phyloP scores from a whole-genome alignment of 2,888 invertebrate genomes.

The Habroteleia sp. region DNA sequence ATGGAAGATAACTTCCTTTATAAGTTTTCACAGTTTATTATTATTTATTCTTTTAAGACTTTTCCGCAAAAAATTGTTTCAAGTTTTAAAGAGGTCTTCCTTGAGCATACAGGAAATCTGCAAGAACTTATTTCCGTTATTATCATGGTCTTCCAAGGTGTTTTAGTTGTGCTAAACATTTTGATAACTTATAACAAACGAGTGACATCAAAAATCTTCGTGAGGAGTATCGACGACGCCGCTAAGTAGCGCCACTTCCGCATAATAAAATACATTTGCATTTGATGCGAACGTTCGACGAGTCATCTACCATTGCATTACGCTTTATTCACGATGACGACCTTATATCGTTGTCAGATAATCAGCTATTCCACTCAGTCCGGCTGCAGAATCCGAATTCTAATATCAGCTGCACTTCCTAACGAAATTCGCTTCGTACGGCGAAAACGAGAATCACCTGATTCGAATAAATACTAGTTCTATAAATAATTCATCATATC shows the following conservation, averaged over 20 bases:
- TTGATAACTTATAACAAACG: conserved; percentile 17
- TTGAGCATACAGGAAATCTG: not conserved
- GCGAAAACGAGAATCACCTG: not conserved
- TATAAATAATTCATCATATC: no score
- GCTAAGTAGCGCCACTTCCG: conserved; percentile 35
- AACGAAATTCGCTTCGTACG: not conserved
- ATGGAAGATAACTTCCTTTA: no score
- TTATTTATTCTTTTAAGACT: no score
- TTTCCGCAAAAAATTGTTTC: no score
- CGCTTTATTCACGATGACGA: conserved; percentile 32
- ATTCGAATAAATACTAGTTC: conserved; percentile 3
- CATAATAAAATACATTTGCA: conserved; percentile 35
- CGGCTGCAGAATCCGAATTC: conserved; percentile 8
- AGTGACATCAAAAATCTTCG: conserved; percentile 22
- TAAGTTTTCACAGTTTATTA: no score
- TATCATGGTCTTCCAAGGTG: conserved; percentile 16
- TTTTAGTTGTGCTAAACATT: conserved; percentile 18
- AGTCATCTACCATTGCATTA: conserved; percentile 12
- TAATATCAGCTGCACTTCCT: conserved; percentile 7
- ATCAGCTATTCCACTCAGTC: conserved; percentile 24
- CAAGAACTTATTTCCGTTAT: conserved; percentile 14
- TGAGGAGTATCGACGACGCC: conserved; percentile 30
- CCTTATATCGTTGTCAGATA: conserved; percentile 27
- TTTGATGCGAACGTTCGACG: conserved; percentile 23
- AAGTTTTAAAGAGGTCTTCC: conserved; percentile 4